Evolutionary conservation across 2,797 vertebrate species (phyloP), one percentile per base, ranked within the genome.

Genomic region (Trachurus trachurus): DNA sequence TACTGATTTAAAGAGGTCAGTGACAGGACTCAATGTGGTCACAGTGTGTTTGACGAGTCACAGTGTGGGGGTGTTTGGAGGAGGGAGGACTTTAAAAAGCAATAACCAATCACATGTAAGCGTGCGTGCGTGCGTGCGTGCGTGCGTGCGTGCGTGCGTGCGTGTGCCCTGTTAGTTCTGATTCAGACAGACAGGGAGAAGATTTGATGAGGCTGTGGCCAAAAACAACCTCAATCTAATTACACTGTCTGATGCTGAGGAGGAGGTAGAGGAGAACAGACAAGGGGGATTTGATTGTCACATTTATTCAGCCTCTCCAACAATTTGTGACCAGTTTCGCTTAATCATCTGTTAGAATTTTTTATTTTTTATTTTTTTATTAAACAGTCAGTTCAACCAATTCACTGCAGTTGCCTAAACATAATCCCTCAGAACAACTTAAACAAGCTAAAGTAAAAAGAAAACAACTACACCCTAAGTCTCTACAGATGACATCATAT

Each of bases 171-270:
- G 16, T 68, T 66, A 12, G 52, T 40, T 53, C 31, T 63, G 37
- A 58, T 64, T 71, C 50, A 69, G 29, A 54, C 47, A 22, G 34
- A 68, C 59, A 19, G 26, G 10, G 42, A 71, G 65, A 66, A 58
- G 31, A 72, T 63, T 56, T 76, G 54, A 76, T 60, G 71, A 69
- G 60, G 60, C 29, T 26, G 62, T 45, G 70, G 58, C 52, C 2
- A 26, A 52, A 45, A 76, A 60, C 5, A 1, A 75, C 52, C 26
- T 53, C 15, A 70, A 53, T 74, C n/a, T 76, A 65, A 75, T 82
- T 60, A 58, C 49, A 57, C 13, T 26, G 66, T 47, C 45, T 50
- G 70, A 45, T 17, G 26, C 57, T 37, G 65, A 50, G 39, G 39
- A 21, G 66, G 29, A 67, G 74, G 40, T 45, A 12, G 44, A 40